These are phyloP conservation scores for Meles meles DNA, from an alignment of 2,113 vertebrate genomes.

Conservation along the genomic window DNA sequence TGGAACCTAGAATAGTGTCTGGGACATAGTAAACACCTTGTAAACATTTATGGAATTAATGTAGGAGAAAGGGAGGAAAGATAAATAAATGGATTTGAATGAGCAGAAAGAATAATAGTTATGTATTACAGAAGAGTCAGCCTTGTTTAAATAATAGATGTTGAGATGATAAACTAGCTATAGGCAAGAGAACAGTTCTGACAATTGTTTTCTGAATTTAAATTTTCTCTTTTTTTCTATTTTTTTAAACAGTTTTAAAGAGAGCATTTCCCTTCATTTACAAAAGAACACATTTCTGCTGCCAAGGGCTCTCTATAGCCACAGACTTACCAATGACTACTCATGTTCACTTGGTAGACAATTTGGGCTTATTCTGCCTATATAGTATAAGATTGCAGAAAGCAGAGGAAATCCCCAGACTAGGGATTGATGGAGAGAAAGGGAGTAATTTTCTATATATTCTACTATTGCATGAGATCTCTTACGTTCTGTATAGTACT, in stretches of 20 bases:
- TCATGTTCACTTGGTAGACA: neutral
- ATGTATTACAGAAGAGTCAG: neutral
- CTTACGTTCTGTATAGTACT: neutral
- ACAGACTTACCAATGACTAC: neutral
- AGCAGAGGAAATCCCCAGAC: neutral
- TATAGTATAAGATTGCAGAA: neutral
- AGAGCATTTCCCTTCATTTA: neutral
- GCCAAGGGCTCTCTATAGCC: neutral
- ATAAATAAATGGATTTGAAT: neutral
- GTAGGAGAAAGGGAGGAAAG: neutral
- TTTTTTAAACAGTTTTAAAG: neutral
- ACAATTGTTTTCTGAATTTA: neutral
- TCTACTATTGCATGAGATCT: neutral
- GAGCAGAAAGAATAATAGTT: neutral
- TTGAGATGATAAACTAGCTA: neutral
- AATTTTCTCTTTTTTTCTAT: neutral
- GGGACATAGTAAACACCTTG: neutral
- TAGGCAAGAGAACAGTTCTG: neutral
- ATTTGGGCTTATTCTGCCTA: neutral
- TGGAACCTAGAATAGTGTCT: neutral
- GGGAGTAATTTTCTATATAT: neutral
- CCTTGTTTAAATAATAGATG: neutral
- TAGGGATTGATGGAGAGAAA: neutral
- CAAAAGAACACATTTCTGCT: neutral
- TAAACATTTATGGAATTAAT: conserved; percentile 9